Base-by-base conservation (phyloP, 2,113 vertebrate genomes). In the Grammomys surdaster region DNA sequence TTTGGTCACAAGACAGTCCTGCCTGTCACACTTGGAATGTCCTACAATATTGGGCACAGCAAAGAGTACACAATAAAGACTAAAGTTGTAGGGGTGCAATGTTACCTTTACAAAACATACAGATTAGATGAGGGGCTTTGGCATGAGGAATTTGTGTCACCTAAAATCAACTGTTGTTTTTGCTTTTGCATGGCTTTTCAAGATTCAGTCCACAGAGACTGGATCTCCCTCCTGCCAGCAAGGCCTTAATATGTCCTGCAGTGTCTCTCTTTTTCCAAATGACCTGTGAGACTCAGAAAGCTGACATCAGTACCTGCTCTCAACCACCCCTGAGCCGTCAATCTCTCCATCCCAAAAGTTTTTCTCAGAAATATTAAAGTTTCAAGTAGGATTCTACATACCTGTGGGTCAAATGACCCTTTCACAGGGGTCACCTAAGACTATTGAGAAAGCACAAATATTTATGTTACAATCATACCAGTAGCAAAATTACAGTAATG, bases 301-400 rank as follows among this genome's bases (percentile, higher is more conserved):
- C n/a, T 9, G n/a, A 73, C n/a, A 63, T 36, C 80, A 82, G 24
- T 10, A 0, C 26, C 4, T 67, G 84, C 60, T 86, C 28, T 46
- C 28, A 63, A 36, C 63, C 43, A 33, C 28, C 63, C 56, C 58
- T 43, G n/a, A 48, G 63, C 63, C 84, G 11, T 48, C 60, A 63
- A 63, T 43, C 58, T 48, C 43, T 12, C 40, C 40, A 33, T 43
- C 26, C 26, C 16, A 17, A 84, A 85, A 17, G 20, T 7, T 75
- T 86, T 75, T 90, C 1, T 93, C 82, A 86, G 51, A 10, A 94
- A 77, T 90, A 33, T 92, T 95, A 17, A 88, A 73, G 22, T 95
- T 73, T 9, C 16, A 70, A 86, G 56, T 88, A 85, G 28, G n/a
- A 80, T 70, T 95, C n/a, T 91, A 0, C 94, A 60, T 77, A 40